Evolutionary conservation across 2,888 invertebrate species (phyloP), one percentile per base, ranked within the genome.

Genomic region (Eilema sororculum): DNA sequence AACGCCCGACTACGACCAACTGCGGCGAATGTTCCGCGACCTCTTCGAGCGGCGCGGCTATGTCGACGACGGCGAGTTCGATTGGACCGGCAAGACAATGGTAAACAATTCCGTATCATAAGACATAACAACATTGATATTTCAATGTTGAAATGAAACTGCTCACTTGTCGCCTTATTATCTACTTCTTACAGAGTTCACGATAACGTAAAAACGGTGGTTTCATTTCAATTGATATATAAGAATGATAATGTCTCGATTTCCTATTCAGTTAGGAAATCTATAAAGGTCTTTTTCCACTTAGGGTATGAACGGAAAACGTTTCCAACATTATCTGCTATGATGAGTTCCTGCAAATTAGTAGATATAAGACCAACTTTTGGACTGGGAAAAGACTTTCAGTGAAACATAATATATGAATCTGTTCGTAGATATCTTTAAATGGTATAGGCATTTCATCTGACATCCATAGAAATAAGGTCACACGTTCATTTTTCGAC

Each of bases 1-100:
- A 96, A 99, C 99, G 83, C 99, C 99, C 73, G 99, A 99, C 96
- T 99, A 99, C 96, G 99, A 99, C 95, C 99, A 99, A 96, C 97
- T 99, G 94, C 97, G 99, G 89, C 98, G 98, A 93, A 97, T 99
- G 95, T 99, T 99, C 96, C 97, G 98, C 93, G 98, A 98, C 93
- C 96, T 99, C 88, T 98, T 98, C 95, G 98, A 98, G 86, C 97
- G 97, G 84, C 97, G 97, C 93, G 98, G 98, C 82, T 98, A 97
- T 93, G 96, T 97, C 85, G 98, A 98, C 93, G 98, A 99, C 94
- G 98, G 98, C 83, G 98, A 98, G 92, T 99, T 98, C 95, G 99
- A 99, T 96, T 99, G 99, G 99, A 98, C 98, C 94, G 98, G 98
- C 94, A 98, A 98, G 94, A 96, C 96, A 74, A 96, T 96, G 96